Base-by-base conservation (phyloP, 2,888 invertebrate species). In the Drosophila neonasuta region DNA sequence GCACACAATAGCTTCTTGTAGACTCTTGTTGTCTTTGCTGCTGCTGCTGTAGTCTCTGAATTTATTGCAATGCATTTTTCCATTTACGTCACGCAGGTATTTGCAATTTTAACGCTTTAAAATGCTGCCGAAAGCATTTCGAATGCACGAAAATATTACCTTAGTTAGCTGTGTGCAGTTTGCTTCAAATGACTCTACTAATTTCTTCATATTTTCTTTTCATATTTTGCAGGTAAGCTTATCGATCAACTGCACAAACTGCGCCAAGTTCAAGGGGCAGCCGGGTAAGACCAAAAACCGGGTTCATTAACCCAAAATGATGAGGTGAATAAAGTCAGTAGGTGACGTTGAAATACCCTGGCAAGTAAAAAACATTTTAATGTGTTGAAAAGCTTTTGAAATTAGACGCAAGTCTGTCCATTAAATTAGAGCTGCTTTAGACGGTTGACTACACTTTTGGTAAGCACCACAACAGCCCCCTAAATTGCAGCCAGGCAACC, bases 21-120 rank as follows among this genome's bases (percentile, higher is more conserved):
- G 24, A 20, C 63, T 52, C 29, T 76, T 55, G 63, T 45, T 52
- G 52, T 52, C 41, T 24, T 30, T 54, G 51, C 44, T 48, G 30
- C 29, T 39, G 61, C 17, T 45, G 30, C 32, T 62, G 75, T 45
- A 71, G 71, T 39, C 77, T 63, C 51, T 56, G 52, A 77, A 85
- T 82, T 85, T 85, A 87, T 82, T 80, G 87, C 83, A 54, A 57
- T 72, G 86, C 74, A 68, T 68, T 85, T 82, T 68, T 51, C 86
- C 83, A 81, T 79, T 72, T 81, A 70, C 74, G 87, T 77, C 74
- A 63, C 66, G 68, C 74, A 80, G 72, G 59, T 68, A 82, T 74
- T 76, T 55, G 79, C 76, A 68, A 74, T 76, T 70, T 74, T 70
- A 76, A 84, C 86, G 85, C 81, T 76, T 86, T 84, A 61, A 75